Evolutionary conservation across 2,797 vertebrate species (phyloP), one percentile per base, ranked within the genome.

Genomic region (Picus viridis): DNA sequence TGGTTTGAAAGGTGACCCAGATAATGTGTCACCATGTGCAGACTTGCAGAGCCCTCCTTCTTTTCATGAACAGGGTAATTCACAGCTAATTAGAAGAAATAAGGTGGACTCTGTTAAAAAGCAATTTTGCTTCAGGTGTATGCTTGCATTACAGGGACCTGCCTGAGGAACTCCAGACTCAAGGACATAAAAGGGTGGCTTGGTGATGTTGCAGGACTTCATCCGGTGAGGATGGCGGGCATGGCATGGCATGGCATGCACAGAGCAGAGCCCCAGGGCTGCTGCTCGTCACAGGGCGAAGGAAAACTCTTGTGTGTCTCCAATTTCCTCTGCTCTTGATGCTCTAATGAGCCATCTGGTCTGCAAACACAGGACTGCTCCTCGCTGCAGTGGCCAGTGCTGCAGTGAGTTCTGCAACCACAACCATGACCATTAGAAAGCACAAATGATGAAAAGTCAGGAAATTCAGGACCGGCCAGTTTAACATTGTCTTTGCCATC

Each of bases 331-430:
- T 85, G 92, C 77, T 81, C 68, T 70, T 29, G 81, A 39, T 13
- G 93, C 90, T 83, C 94, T 93, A 92, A 93, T 78, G 94, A 96
- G 94, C 90, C 90, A 94, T 94, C 84, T 95, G 93, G 71, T 90
- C 86, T 90, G 91, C 61, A 47, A 62, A 39, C 72, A 61, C 92
- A 56, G 47, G n/a, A 16, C n/a, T 27, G 11, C 20, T 59, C 88
- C 91, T 36, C 12, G 24, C 76, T 30, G 61, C 80, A 29, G 47
- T 7, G 20, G 7, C 90, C 79, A 36, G 77, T 36, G 14, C 62
- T 12, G 45, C 74, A 22, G 53, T 4, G 80, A 57, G 24, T 75
- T 58, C 57, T 23, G 74, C 17, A 18, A 24, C 54, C 5, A 2
- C 68, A 18, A 43, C 85, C 71, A 12, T 41, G 2, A 8, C 1